Base-by-base conservation (phyloP, 53 echinoderm and acorn worm species). In the Actinopyga echinites region DNA sequence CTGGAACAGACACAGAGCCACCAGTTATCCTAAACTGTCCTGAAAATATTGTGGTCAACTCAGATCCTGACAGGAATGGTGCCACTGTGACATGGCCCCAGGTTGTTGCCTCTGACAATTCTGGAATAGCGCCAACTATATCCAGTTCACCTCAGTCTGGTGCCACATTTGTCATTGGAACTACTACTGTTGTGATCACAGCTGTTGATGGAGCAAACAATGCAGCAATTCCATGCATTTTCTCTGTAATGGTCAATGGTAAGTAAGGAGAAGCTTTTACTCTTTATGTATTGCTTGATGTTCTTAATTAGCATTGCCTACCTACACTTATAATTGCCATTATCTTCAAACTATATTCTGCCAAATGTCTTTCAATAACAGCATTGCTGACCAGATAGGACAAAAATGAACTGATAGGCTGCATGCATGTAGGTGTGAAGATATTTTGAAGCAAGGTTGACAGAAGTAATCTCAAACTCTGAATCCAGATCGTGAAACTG, bases 1-100 rank as follows among this genome's bases (percentile, higher is more conserved):
- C 33, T 36, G 53, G 6, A 35, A 73, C 52, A 59, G 89, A 89
- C 32, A 63, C 61, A 15, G 34, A 25, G 17, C 82, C 89, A 38
- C 89, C 89, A 62, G 74, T 73, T 6, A 53, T 89, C 74, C 59
- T 45, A 59, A 73, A 85, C 29, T 89, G 89, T 53, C 85, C 89
- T 65, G 49, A 11, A 32, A 60, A 60, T 5, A 40, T 81, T 34
- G 28, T 69, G 8, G 63, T 25, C 33, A 75, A 58, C 6, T 17
- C 62, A 17, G 69, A 80, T 29, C 35, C 49, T 33, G 80, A 73
- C 54, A 26, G 45, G 23, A 69, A 85, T 52, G 29, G 80, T 57
- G 59, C 44, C 2, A 23, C 33, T 44, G 89, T 89, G 52, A 68
- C 74, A 8, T 89, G 85, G 85, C 79, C 82, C 10, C 80, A 35